These are phyloP conservation scores for Corydoras sp. DNA, from an alignment of 2,113 vertebrate genomes.

Conservation along the genomic window DNA sequence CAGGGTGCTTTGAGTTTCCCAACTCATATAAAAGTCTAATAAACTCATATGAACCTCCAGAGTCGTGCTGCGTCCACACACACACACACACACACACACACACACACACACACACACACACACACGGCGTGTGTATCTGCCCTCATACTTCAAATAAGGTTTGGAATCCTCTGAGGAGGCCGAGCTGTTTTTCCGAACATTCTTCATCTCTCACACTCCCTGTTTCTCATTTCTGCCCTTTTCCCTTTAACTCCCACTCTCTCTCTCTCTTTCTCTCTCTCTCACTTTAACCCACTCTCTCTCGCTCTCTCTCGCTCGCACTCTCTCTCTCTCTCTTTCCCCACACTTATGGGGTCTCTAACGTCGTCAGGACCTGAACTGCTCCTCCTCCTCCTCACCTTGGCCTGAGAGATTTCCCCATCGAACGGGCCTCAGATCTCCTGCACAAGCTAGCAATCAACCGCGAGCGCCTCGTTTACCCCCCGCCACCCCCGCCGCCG, in stretches of 20 bases:
- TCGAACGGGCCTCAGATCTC: conserved; percentile 50
- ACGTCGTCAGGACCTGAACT: conserved; percentile 37
- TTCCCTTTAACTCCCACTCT: conserved; percentile 37
- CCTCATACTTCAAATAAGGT: conserved; percentile 46
- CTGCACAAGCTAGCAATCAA: conserved; percentile 49
- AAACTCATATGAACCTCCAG: conserved; percentile 32
- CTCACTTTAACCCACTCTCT: conserved; percentile 33
- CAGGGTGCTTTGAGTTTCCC: conserved; percentile 13
- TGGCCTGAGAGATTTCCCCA: conserved; percentile 31
- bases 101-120: not conserved
- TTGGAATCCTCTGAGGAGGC: conserved; percentile 52
- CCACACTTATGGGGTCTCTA: conserved; percentile 32
- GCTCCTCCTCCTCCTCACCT: conserved; percentile 24
- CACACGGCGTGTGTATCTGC: not conserved
- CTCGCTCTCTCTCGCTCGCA: conserved; percentile 21
- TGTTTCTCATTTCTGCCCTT: conserved; percentile 3
- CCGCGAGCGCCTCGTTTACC: conserved; percentile 50
- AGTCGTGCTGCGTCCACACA: conserved; percentile 6
- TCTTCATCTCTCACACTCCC: conserved; percentile 48
- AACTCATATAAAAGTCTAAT: conserved; percentile 46
- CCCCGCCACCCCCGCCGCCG: conserved; percentile 37
- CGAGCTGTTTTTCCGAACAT: conserved; percentile 52
- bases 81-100: conserved; percentile 8
- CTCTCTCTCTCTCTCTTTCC: not conserved
- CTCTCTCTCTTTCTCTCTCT: conserved; percentile 15